phyloP scores from a whole-genome alignment of 2,797 vertebrate genomes.

The Gambusia yucatana region DNA sequence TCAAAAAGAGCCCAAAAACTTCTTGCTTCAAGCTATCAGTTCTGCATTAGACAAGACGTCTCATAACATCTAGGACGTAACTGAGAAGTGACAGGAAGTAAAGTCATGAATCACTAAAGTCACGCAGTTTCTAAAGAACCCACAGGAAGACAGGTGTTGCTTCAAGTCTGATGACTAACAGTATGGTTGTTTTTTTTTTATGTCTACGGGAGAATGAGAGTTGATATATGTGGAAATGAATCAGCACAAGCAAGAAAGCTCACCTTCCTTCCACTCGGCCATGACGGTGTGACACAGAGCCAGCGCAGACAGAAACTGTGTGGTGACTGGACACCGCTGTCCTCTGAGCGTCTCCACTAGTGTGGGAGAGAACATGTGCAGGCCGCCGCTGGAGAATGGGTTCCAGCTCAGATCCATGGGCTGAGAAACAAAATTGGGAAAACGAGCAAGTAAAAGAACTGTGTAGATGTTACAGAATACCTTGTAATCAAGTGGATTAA shows the following conservation, averaged over 20 bases:
- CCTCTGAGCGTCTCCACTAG: slow-evolving; percentile 75
- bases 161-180: not conserved
- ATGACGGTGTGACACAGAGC: slow-evolving; percentile 94
- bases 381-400: slow-evolving; percentile 66
- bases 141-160: not conserved
- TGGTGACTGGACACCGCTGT: slow-evolving; percentile 62
- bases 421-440: slow-evolving; percentile 59
- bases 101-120: not conserved
- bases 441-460: not conserved
- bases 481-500: not conserved
- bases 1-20: not conserved
- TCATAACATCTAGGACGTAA: not conserved
- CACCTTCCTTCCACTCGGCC: slow-evolving; percentile 86
- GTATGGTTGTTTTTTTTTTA: not conserved
- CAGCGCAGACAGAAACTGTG: slow-evolving; percentile 88
- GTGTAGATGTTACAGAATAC: not conserved
- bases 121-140: not conserved
- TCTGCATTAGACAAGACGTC: not conserved
- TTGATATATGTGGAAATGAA: not conserved
- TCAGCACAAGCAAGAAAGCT: slow-evolving; percentile 4
- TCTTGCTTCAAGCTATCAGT: not conserved
- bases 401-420: slow-evolving; percentile 80
- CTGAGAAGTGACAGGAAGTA: not conserved
- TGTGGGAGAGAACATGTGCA: slow-evolving; percentile 68
- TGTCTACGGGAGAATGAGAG: not conserved